phyloP scores from a whole-genome alignment of 2,113 vertebrate species.

The Oreocharis arfaki region DNA sequence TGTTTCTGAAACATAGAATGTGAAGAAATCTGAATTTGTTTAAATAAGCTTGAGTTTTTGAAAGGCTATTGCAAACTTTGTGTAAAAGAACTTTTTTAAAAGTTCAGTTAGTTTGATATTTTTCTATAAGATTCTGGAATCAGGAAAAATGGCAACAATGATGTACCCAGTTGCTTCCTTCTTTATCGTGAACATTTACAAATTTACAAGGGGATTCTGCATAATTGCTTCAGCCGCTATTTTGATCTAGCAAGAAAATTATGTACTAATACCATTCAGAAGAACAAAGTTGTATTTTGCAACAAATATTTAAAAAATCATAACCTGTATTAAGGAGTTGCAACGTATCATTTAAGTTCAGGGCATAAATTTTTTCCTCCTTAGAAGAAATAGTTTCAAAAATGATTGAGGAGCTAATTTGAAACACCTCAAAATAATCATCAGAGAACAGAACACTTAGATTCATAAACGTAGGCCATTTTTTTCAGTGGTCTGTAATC shows the following conservation, averaged over 20 bases:
- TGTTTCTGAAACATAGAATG: background rate
- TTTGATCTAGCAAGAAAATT: background rate
- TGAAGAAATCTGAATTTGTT: background rate
- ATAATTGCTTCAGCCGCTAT: background rate
- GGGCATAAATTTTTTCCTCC: background rate
- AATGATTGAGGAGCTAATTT: background rate
- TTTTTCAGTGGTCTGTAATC: background rate
- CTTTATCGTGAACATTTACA: background rate
- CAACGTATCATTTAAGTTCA: background rate
- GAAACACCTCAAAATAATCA: background rate
- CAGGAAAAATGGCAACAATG: background rate
- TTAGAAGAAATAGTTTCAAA: background rate
- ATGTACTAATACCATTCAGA: background rate
- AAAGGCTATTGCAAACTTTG: background rate
- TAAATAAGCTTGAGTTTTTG: background rate
- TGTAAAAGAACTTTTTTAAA: background rate
- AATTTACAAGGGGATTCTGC: background rate
- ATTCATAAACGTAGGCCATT: background rate
- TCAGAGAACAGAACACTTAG: background rate
- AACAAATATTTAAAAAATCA: background rate
- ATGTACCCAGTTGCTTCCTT: background rate
- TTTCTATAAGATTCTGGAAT: background rate
- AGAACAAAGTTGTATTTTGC: background rate
- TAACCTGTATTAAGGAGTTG: background rate
- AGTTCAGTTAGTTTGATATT: background rate